phyloP scores from a whole-genome alignment of 2,113 vertebrate species.

The Phocoena sinus region DNA sequence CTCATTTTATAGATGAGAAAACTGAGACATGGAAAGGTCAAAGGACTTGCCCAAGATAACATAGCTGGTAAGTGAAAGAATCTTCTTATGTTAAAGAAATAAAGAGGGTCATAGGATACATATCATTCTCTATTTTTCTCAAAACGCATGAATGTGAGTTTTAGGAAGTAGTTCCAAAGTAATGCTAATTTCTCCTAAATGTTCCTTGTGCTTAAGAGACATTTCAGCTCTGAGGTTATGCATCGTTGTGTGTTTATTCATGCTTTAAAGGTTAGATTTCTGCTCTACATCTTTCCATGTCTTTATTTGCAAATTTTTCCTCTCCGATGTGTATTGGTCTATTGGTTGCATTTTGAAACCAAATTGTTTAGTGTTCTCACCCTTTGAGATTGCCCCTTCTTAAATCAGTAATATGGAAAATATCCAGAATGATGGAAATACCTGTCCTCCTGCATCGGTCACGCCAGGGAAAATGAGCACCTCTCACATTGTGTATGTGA shows the following conservation, averaged over 20 bases:
- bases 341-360: constrained; percentile 55
- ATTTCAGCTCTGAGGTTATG: background rate
- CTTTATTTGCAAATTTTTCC: constrained; percentile 60
- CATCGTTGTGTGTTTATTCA: constrained; percentile 51
- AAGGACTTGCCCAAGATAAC: background rate
- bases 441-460: background rate
- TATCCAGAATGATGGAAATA: background rate
- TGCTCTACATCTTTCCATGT: constrained; percentile 49
- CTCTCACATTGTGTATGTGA: background rate
- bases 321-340: constrained; percentile 52
- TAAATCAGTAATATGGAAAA: constrained; percentile 41
- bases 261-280: constrained; percentile 75
- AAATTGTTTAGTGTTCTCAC: constrained; percentile 49
- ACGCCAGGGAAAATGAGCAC: background rate
- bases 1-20: constrained; percentile 5
- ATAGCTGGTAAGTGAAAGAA: background rate
- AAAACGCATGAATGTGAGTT: constrained; percentile 6
- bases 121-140: constrained; percentile 14
- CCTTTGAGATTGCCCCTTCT: constrained; percentile 28
- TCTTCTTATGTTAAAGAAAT: background rate
- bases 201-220: constrained; percentile 34
- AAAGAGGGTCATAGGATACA: background rate
- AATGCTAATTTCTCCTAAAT: constrained; percentile 54
- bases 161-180: background rate
- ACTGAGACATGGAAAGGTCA: background rate